Conservation (phyloP, 2,113 vertebrate genomes). For the Clarias magur region DNA sequence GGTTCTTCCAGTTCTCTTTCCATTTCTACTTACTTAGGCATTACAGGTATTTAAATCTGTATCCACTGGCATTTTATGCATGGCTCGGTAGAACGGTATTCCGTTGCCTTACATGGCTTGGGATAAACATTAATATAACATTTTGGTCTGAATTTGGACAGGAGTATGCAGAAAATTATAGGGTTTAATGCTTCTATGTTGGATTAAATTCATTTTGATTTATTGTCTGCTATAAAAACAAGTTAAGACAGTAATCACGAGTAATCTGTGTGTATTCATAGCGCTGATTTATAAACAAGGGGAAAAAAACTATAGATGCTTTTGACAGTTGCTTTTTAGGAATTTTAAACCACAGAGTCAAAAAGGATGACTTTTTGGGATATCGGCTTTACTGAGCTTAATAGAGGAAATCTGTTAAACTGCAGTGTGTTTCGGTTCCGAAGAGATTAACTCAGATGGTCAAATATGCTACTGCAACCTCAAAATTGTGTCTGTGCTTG, state of each 20-base stretch:
- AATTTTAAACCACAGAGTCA: neutral
- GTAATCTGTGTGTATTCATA: neutral
- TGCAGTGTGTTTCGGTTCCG: neutral
- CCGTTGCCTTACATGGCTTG: neutral
- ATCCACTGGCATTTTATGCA: conserved; percentile 34
- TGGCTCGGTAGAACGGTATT: conserved; percentile 2
- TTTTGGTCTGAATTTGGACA: conserved; percentile 6
- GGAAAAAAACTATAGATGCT: neutral
- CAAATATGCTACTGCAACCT: neutral
- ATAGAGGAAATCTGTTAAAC: neutral
- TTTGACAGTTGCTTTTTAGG: neutral
- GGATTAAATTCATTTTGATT: conserved; percentile 22
- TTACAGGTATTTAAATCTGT: neutral
- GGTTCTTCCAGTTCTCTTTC: neutral
- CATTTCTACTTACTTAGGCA: neutral
- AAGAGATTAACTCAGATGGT: neutral
- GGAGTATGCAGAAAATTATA: conserved; percentile 20
- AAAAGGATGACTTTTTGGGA: too few relatives aligned
- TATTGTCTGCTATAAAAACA: conserved; percentile 22
- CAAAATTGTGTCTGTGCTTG: neutral
- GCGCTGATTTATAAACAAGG: neutral
- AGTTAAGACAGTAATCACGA: conserved; percentile 9
- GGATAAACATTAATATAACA: conserved; percentile 15
- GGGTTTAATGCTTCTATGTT: neutral
- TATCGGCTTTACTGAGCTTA: neutral